These are phyloP conservation scores for Neria commutata DNA, from an alignment of 2,888 invertebrate species.

Conservation along the genomic window DNA sequence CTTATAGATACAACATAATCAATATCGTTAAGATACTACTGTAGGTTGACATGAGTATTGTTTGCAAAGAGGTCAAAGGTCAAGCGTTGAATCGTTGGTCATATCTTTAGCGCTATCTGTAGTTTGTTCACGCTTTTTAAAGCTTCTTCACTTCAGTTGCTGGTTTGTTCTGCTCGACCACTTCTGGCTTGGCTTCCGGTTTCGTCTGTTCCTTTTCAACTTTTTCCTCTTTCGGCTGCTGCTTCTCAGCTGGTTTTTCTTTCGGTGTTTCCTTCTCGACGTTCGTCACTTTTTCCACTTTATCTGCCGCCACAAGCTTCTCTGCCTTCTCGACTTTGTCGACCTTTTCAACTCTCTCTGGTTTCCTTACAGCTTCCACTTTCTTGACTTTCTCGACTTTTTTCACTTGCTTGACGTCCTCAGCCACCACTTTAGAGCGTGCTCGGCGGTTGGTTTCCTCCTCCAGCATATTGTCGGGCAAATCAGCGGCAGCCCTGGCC, in stretches of 20 bases:
- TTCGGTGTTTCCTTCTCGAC: not conserved
- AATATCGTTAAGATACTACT: not conserved
- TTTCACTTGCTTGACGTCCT: not conserved
- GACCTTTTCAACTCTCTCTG: not conserved
- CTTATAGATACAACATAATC: not conserved
- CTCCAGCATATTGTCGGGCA: constrained; percentile 39
- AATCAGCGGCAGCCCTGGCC: constrained; percentile 51
- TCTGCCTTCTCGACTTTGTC: not conserved
- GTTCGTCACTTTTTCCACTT: not conserved
- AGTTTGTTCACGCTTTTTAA: not conserved
- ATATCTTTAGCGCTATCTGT: not conserved
- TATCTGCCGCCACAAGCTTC: not conserved
- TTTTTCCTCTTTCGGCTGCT: not conserved
- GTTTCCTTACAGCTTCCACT: not conserved
- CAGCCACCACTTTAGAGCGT: constrained; percentile 30
- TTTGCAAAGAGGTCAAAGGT: not conserved
- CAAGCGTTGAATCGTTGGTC: not conserved
- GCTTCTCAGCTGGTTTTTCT: not conserved
- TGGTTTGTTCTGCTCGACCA: not conserved
- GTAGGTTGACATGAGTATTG: not conserved
- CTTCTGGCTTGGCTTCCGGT: not conserved
- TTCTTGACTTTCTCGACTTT: not conserved
- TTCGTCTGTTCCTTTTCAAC: not conserved
- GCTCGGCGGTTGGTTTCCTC: constrained; percentile 37
- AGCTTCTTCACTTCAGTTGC: not conserved